These are phyloP conservation scores for Acanthosepion lycidas DNA, from an alignment of 2,888 invertebrate genomes.

Conservation along the genomic window DNA sequence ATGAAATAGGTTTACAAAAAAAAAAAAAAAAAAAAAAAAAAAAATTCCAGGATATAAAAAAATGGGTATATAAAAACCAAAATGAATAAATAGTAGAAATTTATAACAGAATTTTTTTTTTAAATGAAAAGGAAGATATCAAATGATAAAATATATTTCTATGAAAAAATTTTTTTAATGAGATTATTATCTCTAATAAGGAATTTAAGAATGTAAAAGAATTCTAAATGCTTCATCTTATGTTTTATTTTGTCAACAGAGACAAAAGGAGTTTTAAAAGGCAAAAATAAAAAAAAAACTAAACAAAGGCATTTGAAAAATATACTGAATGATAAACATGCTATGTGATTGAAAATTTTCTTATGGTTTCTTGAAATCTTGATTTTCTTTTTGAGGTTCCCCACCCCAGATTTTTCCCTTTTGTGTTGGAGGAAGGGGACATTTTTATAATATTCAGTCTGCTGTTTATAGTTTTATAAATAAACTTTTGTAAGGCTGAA, in stretches of 20 bases:
- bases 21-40: too few relatives aligned
- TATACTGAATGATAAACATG: not conserved
- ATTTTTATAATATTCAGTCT: constrained; percentile 1
- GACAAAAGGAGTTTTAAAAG: not conserved
- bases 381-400: not conserved
- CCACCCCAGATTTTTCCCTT: not conserved
- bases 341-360: not conserved
- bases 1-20: not conserved
- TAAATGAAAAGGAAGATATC: not conserved
- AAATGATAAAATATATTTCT: not conserved
- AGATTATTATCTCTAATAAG: not conserved
- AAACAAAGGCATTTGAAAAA: not conserved
- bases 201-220: not conserved
- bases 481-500: not conserved
- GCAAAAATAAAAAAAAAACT: not conserved
- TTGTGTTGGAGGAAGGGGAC: too few relatives aligned
- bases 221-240: too few relatives aligned
- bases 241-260: not conserved
- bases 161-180: not conserved
- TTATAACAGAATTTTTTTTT: not conserved
- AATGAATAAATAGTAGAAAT: not conserved
- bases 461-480: constrained; percentile 3
- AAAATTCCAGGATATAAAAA: too few relatives aligned
- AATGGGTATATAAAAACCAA: not conserved
- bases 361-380: not conserved